A percentile compares a stretch with the other conserved stretches of the same genome.
Conservation (phyloP, 2,113 vertebrate species). For the Arizona elegans region DNA sequence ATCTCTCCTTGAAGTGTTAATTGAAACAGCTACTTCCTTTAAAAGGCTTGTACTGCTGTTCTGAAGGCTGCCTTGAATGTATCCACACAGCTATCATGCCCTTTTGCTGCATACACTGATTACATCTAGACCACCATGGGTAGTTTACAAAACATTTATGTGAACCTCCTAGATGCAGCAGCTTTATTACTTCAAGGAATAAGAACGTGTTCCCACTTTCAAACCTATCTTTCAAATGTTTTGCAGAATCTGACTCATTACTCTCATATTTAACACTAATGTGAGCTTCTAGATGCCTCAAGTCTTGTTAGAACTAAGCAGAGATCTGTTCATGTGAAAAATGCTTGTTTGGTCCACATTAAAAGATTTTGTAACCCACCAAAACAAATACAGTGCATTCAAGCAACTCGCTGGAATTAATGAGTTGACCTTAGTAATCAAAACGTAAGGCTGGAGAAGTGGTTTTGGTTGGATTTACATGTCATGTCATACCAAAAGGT, state of each 20-base stretch:
- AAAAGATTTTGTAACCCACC: background rate
- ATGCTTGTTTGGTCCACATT: background rate
- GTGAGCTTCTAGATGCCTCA: background rate
- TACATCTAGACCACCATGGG: background rate
- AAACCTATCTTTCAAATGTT: background rate
- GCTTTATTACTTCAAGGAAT: background rate
- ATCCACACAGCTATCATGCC: background rate
- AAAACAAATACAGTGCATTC: background rate
- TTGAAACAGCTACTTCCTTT: background rate
- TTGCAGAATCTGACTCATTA: background rate
- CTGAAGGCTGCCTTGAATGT: background rate
- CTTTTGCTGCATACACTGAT: background rate
- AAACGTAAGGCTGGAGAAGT: background rate
- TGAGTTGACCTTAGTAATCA: background rate
- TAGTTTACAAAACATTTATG: background rate
- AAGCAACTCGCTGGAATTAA: background rate
- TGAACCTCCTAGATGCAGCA: background rate
- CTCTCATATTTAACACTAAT: background rate
- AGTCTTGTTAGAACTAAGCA: background rate
- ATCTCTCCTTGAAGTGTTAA: background rate
- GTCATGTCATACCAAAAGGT: background rate
- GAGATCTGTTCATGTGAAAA: background rate
- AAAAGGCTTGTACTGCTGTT: background rate
- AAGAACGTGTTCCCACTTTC: background rate
- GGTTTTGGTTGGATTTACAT: background rate